These are phyloP conservation scores for Zhuqinia jingwanae DNA, from an alignment of 2,888 invertebrate species.

Conservation along the genomic window DNA sequence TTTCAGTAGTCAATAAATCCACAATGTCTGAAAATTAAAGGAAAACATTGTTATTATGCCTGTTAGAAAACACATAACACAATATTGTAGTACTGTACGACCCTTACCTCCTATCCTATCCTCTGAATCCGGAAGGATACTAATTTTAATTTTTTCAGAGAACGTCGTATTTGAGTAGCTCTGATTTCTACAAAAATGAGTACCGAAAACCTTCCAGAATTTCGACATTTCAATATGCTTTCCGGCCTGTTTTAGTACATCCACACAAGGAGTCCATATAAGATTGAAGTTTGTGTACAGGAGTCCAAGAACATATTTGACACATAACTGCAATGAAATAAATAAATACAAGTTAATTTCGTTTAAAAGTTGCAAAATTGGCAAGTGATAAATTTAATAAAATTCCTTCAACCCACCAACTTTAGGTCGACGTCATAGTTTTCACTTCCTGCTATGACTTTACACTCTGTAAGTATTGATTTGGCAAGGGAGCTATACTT, in stretches of 20 bases:
- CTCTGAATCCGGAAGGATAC: constrained; percentile 4
- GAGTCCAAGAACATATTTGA: constrained; percentile 73
- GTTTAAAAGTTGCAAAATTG: background rate
- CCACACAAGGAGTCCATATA: constrained; percentile 72
- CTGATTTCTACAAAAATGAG: constrained; percentile 63
- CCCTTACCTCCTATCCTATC: background rate
- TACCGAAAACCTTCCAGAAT: constrained; percentile 71
- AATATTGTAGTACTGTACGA: no score
- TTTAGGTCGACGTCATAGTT: constrained; percentile 52
- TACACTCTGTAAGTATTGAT: constrained; percentile 71
- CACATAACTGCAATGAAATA: constrained; percentile 62
- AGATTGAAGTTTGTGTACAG: constrained; percentile 74
- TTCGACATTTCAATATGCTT: constrained; percentile 66
- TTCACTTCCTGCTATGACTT: constrained; percentile 73
- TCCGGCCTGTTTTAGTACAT: constrained; percentile 68
- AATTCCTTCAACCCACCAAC: constrained; percentile 40
- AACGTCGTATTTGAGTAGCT: background rate
- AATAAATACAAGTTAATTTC: background rate
- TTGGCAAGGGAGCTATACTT: constrained; percentile 73
- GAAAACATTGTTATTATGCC: no score
- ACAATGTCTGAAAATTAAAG: constrained; percentile 49
- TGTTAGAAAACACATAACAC: no score
- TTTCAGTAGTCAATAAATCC: constrained; percentile 18
- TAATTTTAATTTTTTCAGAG: background rate
- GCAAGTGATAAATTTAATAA: background rate